Conservation (phyloP, 2,113 vertebrate species). For the Erythrolamprus reginae region DNA sequence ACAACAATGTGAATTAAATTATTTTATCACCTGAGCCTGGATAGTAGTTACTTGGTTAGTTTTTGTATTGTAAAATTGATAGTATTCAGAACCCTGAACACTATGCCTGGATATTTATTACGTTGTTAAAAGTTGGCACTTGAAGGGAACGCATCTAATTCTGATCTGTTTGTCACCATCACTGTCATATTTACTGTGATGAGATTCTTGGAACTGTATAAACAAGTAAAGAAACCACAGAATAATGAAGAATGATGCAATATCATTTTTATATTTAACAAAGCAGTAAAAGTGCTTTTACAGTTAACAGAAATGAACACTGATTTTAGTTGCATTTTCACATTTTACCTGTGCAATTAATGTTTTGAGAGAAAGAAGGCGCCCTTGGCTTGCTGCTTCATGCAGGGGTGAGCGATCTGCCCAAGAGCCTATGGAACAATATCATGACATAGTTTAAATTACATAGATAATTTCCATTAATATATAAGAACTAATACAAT, state of each 20-base stretch:
- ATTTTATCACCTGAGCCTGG: background rate
- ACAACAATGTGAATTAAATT: background rate
- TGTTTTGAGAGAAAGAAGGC: constrained; percentile 87
- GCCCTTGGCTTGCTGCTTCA: constrained; percentile 90
- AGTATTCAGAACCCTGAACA: background rate
- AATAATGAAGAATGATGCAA: background rate
- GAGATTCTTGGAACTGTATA: background rate
- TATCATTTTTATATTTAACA: constrained; percentile 8
- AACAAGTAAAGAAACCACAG: background rate
- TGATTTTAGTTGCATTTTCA: constrained; percentile 25
- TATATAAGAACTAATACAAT: constrained; percentile 22
- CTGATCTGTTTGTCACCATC: background rate
- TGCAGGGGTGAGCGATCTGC: constrained; percentile 91
- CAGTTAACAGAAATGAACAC: constrained; percentile 13
- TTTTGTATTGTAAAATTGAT: background rate
- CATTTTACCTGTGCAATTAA: constrained; percentile 85
- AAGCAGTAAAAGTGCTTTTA: background rate
- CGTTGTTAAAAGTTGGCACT: background rate
- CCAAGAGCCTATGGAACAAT: constrained; percentile 82
- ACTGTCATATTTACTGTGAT: background rate
- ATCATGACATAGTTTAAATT: constrained; percentile 38
- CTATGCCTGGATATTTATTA: background rate
- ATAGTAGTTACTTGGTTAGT: background rate
- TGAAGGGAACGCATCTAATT: background rate
- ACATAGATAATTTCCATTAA: constrained; percentile 17